Percentiles rank a stretch among this genome's conserved stretches.
These are phyloP conservation scores for Scytalopus superciliaris DNA, from an alignment of 2,113 vertebrate genomes.

Conservation along the genomic window DNA sequence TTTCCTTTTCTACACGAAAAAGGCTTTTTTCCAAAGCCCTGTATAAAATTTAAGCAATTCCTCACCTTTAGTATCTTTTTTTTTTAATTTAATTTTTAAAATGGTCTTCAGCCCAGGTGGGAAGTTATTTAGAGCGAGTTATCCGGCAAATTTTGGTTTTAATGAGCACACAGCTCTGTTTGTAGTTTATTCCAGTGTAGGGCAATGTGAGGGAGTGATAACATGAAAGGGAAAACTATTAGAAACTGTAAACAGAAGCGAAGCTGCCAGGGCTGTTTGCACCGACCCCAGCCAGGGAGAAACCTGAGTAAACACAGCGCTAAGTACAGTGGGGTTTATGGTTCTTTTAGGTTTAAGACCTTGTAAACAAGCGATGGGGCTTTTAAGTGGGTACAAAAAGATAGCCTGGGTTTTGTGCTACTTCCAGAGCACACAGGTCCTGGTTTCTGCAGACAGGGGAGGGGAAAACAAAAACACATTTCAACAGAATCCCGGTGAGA, in stretches of 20 bases:
- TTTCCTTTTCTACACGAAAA: background rate
- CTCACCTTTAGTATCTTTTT: background rate
- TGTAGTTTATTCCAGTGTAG: background rate
- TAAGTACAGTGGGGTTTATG: background rate
- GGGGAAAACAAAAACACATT: background rate
- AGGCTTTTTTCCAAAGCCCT: background rate
- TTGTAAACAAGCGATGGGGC: background rate
- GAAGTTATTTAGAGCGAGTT: background rate
- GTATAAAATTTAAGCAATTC: background rate
- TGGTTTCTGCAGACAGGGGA: background rate
- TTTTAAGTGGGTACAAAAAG: conserved; percentile 1
- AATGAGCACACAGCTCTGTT: background rate
- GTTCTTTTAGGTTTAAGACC: background rate
- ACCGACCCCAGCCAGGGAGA: conserved; percentile 31
- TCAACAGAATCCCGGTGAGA: background rate
- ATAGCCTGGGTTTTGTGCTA: background rate
- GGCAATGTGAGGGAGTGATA: background rate
- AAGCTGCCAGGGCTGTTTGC: conserved; percentile 26
- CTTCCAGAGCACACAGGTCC: background rate
- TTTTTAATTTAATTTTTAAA: background rate
- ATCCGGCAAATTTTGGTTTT: background rate
- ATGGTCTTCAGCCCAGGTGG: background rate
- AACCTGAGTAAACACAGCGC: background rate
- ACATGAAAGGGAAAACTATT: conserved; percentile 40
- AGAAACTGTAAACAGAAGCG: conserved; percentile 30